Evolutionary conservation across 2,888 invertebrate species (phyloP), one percentile per base, ranked within the genome.

Genomic region (Watsonalla binaria): DNA sequence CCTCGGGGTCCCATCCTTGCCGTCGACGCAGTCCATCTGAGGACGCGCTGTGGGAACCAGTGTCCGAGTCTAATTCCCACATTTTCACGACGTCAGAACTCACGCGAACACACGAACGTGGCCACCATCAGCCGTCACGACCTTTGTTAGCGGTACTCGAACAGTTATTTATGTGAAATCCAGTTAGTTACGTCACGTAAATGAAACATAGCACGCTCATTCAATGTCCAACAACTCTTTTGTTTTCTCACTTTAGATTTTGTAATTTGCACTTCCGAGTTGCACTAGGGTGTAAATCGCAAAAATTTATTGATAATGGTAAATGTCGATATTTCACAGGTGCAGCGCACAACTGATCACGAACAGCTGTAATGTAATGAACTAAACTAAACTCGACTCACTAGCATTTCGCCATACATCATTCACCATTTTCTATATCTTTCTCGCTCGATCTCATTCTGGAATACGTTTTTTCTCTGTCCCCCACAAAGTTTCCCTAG

Each of bases 1-100:
- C 85, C 61, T 90, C 90, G 71, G 88, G 89, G 58, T 90, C 91
- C 91, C 91, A 91, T 84, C 86, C 84, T 74, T 88, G 90, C 53
- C 91, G 87, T 57, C 86, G 83, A 58, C 91, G 89, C 69, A 91
- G 74, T 59, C 91, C 91, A 70, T 90, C 91, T 70, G 85, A 90
- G 56, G 90, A 90, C 69, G 76, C 76, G 69, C 88, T 86, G 63
- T 77, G 84, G 66, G 88, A 88, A 65, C 84, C 86, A 57, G 80
- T 74, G 62, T 87, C 90, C 51, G 87, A 89, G 64, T 90, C 90
- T 53, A 85, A 76, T 80, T 87, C 90, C 91, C 91, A 91, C 91
- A 91, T 91, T 66, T 65, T 80, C 56, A 60, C 68, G 66, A 56
- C 70, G 73, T 79, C 73, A 75, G 65, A 73, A 68, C 66, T 75